Percentiles rank a stretch among this genome's conserved stretches.
Evolutionary conservation across 1,140 invertebrate genomes (phyloP).

Genomic region (Frieseomelitta varia): DNA sequence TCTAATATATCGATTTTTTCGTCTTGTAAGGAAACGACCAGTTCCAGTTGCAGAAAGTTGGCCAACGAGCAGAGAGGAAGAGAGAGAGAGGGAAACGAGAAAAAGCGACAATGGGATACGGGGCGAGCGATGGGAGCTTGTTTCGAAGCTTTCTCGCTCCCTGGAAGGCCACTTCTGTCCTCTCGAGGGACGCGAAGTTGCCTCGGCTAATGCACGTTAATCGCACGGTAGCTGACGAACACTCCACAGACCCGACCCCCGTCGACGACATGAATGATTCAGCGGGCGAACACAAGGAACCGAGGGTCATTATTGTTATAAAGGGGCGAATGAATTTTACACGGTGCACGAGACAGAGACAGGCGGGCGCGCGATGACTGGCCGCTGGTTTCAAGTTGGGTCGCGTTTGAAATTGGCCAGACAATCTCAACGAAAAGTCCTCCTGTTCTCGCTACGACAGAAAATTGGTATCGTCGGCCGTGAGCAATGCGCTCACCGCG

Average conservation of each 20-base stretch:
- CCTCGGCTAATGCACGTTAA: slow-evolving; percentile 65
- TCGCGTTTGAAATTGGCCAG: background rate
- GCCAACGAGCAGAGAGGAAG: no score
- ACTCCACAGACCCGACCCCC: slow-evolving; percentile 57
- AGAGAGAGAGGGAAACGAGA: background rate
- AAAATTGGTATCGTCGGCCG: slow-evolving; percentile 12
- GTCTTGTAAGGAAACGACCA: no score
- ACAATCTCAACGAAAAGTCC: background rate
- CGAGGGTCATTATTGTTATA: slow-evolving; percentile 68
- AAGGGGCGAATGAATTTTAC: slow-evolving; percentile 64
- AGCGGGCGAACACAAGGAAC: slow-evolving; percentile 44
- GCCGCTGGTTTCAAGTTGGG: background rate
- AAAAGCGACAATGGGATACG: slow-evolving; percentile 21
- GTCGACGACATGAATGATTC: slow-evolving; percentile 64
- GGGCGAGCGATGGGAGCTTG: background rate
- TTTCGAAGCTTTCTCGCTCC: slow-evolving; percentile 41
- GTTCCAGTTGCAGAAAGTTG: no score
- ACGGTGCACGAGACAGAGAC: slow-evolving; percentile 16
- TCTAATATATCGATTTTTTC: no score
- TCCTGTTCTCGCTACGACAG: background rate
- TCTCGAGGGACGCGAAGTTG: slow-evolving; percentile 54
- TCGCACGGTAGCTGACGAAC: slow-evolving; percentile 62
- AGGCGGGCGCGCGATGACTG: background rate
- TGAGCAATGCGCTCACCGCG: slow-evolving; percentile 10
- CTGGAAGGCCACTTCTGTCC: slow-evolving; percentile 51